A percentile compares a stretch with the other conserved stretches of the same genome.
phyloP scores from a whole-genome alignment of 2,113 vertebrate genomes.

The Passer montanus region DNA sequence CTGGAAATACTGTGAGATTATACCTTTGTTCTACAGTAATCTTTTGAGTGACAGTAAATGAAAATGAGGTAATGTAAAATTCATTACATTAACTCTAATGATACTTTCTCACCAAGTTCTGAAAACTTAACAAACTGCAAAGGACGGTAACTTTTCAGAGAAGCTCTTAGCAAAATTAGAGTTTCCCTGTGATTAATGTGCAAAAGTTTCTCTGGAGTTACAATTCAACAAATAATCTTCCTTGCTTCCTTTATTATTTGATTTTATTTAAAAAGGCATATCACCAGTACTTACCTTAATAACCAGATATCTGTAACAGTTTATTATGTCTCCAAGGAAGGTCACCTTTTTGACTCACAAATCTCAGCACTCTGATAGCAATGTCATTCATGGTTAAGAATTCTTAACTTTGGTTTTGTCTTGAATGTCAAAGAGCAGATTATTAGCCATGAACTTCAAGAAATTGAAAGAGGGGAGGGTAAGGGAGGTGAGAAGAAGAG shows the following conservation, averaged over 20 bases:
- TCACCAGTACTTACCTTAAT: neutral
- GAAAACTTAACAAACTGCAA: neutral
- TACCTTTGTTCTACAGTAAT: neutral
- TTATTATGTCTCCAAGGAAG: neutral
- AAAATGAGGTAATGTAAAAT: neutral
- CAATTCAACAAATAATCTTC: neutral
- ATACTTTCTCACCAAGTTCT: neutral
- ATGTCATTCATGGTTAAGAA: neutral
- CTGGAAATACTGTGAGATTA: neutral
- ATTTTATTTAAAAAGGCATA: neutral
- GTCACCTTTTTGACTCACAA: neutral
- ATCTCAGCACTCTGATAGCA: neutral
- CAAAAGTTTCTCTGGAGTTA: neutral
- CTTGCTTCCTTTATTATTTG: neutral
- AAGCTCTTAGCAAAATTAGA: neutral
- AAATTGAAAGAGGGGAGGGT: neutral
- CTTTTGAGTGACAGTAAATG: neutral
- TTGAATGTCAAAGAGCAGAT: neutral
- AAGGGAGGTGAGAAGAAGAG: neutral
- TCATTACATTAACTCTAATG: neutral
- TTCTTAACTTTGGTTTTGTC: neutral
- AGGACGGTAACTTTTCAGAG: neutral
- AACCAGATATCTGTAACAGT: neutral
- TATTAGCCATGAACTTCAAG: neutral
- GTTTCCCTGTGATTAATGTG: neutral